Evolutionary conservation across 2,797 vertebrate species (phyloP), one percentile per base, ranked within the genome.

Genomic region (Dromococcyx pavoninus): DNA sequence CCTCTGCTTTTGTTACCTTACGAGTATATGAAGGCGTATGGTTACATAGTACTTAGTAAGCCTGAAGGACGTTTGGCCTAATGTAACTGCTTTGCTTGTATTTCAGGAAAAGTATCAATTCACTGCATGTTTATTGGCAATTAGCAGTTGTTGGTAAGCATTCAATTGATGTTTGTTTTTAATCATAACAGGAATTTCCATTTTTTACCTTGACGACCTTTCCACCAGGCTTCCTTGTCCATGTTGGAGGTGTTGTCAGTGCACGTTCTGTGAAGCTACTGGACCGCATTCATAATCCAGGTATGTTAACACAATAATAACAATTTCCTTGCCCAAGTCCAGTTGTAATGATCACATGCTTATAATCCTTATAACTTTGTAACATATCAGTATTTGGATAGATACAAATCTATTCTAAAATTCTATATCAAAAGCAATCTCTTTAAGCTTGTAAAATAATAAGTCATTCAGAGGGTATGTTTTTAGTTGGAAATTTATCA

Each of bases 241-340:
- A 99, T 4, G 98, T 99, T 2, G 99, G 99, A 6, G 99, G 99
- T 13, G 99, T 99, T 71, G 99, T 99, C 97, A 99, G 99, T 46
- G 99, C 99, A 17, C 99, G 99, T 17, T 99, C 99, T 1, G 99
- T 99, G 96, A 99, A 99, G 97, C 98, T 99, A 16, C 97, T 99
- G 97, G 99, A 99, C 96, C 99, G 99, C 65, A 99, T 99, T 90
- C 99, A 99, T 97, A 99, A 99, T 97, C 99, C 99, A 12, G 99
- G 99, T 99, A 99, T 79, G 98, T 98, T 66, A 37, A 80, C 60
- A 7, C 28, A 57, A 56, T 30, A 72, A 35, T 16, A 25, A 5
- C 9, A 10, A 39, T 14, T 65, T 50, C 90, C 62, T 95, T 58
- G 70, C 92, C 54, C 77, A 6, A 60, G 37, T 39, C 43, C 16